Evolutionary conservation across 2,113 vertebrate species (phyloP), one percentile per base, ranked within the genome.

Genomic region (Tricholaema leucomelas): DNA sequence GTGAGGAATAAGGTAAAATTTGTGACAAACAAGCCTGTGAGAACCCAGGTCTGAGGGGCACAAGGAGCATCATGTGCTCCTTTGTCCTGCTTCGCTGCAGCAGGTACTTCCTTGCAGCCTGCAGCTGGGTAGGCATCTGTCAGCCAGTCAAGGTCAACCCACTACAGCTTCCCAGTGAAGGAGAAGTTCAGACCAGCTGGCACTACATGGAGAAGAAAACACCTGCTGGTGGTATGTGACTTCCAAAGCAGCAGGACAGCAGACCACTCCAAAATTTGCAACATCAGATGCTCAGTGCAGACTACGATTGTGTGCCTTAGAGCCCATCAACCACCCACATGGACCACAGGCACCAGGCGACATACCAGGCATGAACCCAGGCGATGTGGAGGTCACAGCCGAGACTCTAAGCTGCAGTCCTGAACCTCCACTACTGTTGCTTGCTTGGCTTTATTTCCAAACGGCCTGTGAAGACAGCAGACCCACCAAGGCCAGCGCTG

Each of bases 221-320:
- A 48, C 35, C 30, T 40, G 55, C 59, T 7, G 25, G 66, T 35
- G 42, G 12, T 8, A 58, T 6, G 38, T 5, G 19, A 6, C n/a
- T 21, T 44, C 3, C 0, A 35, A 42, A 52, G 61, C 38, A 56
- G 79, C 30, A 40, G 71, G 50, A 38, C 54, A 66, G 42, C 84
- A 81, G 38, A 42, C 5, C 35, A 18, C 61, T 24, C 20, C 56
- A n/a, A 36, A 60, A 27, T 24, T 16, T 40, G 50, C 59, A 30
- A 8, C 27, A 38, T 1, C 14, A 7, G 1, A 2, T 5, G 12
- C 30, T 31, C 36, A 11, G 2, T 6, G 1, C 0, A 0, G 44
- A 33, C 40, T 18, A 23, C 2, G 16, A 15, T 31, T 1, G 0
- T 5, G 20, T 23, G 25, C 14, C 9, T 12, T 28, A 35, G 42